phyloP scores from a whole-genome alignment of 2,797 vertebrate genomes.

The Hirundo rustica region DNA sequence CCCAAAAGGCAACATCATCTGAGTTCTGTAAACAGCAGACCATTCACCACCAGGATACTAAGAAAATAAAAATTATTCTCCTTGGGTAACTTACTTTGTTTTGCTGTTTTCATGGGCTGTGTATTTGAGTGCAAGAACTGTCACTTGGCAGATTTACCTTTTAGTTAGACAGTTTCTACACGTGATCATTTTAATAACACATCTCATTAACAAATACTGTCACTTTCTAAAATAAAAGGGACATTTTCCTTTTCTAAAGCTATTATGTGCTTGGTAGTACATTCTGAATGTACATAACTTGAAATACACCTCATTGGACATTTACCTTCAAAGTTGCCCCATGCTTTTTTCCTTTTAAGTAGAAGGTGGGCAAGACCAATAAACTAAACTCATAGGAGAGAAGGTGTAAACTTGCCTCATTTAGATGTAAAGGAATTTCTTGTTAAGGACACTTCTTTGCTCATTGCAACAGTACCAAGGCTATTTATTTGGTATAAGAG shows the following conservation, averaged over 20 bases:
- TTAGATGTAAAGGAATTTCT: not conserved
- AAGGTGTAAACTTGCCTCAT: not conserved
- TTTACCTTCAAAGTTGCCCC: not conserved
- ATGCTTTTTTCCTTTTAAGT: not conserved
- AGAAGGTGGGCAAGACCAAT: not conserved
- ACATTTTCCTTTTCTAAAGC: not conserved
- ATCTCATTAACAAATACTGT: not conserved
- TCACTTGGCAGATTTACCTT: not conserved
- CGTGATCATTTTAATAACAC: not conserved
- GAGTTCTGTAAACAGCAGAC: not conserved
- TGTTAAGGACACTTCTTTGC: not conserved
- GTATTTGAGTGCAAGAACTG: not conserved
- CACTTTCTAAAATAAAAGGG: not conserved
- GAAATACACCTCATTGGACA: fast-evolving
- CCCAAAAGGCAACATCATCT: not conserved
- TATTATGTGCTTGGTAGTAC: not conserved
- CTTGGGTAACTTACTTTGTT: not conserved
- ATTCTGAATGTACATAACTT: not conserved
- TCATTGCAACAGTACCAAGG: not conserved
- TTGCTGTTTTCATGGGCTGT: not conserved
- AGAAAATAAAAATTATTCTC: not conserved
- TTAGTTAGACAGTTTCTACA: not conserved
- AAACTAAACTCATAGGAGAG: not conserved
- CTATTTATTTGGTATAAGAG: not conserved
- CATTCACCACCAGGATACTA: not conserved